Evolutionary conservation across 2,888 invertebrate genomes (phyloP).

Genomic region (Cerastoderma edule): DNA sequence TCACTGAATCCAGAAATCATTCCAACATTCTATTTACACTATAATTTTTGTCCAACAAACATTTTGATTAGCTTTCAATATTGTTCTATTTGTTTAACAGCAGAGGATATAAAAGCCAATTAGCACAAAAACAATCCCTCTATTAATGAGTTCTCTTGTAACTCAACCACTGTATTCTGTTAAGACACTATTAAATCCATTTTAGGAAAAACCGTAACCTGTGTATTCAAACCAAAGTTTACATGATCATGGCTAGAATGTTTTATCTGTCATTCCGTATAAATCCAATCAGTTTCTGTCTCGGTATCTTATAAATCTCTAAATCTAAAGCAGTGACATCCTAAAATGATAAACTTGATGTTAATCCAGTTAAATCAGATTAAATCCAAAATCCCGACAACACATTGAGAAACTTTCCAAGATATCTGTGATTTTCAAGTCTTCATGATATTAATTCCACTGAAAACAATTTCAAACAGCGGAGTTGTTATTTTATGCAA

Average conservation of each 20-base stretch:
- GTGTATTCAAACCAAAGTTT: too few relatives aligned
- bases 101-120: conserved; percentile 19
- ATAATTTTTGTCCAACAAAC: conserved; percentile 10
- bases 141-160: too few relatives aligned
- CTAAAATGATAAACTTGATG: not conserved
- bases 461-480: too few relatives aligned
- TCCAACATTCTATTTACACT: conserved; percentile 9
- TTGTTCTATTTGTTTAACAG: conserved; percentile 14
- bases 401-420: not conserved
- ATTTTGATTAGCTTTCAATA: conserved; percentile 7
- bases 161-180: too few relatives aligned
- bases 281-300: not conserved
- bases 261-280: too few relatives aligned
- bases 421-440: not conserved
- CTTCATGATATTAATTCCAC: too few relatives aligned
- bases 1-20: conserved; percentile 15
- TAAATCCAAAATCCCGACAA: conserved; percentile 13
- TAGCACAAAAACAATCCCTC: conserved; percentile 2
- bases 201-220: too few relatives aligned
- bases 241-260: too few relatives aligned
- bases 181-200: too few relatives aligned
- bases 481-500: not conserved
- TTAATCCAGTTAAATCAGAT: conserved; percentile 18
- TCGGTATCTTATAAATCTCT: not conserved
- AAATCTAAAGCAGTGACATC: not conserved